A percentile compares a stretch with the other conserved stretches of the same genome.
Conservation (phyloP, 2,797 vertebrate species). For the Threskiornis aethiopicus region DNA sequence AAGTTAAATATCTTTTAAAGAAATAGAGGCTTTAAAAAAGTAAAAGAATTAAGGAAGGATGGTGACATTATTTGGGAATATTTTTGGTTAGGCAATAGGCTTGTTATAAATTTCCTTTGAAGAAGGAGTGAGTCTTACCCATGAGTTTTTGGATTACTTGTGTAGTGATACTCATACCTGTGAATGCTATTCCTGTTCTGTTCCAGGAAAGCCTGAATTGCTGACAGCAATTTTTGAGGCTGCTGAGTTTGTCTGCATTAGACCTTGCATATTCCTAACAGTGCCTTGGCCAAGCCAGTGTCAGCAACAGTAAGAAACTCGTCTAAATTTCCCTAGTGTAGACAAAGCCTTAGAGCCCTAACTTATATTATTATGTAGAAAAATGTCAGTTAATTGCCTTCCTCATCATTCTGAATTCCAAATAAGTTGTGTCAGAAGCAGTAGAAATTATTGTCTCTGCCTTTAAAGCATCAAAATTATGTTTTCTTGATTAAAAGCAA, state of each 20-base stretch:
- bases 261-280: neutral
- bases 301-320: constrained; percentile 12
- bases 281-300: neutral
- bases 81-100: neutral
- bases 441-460: neutral
- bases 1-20: neutral
- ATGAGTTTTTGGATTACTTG: neutral
- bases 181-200: neutral
- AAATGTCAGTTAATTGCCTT: constrained; percentile 61
- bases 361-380: constrained; percentile 55
- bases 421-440: neutral
- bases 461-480: neutral
- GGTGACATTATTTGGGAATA: neutral
- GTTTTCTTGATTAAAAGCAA: neutral
- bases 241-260: neutral
- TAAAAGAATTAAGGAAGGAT: neutral
- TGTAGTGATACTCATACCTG: neutral
- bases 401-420: constrained; percentile 9
- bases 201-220: neutral
- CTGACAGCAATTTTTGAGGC: neutral
- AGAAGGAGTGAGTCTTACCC: neutral
- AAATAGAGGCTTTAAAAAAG: neutral
- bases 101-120: neutral
- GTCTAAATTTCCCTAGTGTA: constrained; percentile 52
- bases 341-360: constrained; percentile 45